A percentile compares a stretch with the other conserved stretches of the same genome.
Evolutionary conservation across 2,113 vertebrate species (phyloP).

Genomic region (Phyllopteryx taeniolatus): DNA sequence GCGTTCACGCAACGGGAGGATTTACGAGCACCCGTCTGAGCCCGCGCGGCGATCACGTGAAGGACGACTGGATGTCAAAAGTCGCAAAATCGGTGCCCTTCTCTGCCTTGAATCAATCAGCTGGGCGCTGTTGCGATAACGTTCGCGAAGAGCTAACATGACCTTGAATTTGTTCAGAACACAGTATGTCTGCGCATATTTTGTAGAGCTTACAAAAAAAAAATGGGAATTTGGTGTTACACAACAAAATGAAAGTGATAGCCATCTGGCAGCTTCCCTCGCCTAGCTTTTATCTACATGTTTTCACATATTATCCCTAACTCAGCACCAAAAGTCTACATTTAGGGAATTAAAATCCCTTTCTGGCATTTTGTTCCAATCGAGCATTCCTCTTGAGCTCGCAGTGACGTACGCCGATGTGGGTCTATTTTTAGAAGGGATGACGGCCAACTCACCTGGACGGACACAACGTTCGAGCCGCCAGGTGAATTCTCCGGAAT

Average conservation of each 20-base stretch:
- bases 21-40: constrained; percentile 53
- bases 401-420: constrained; percentile 40
- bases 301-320: constrained; percentile 65
- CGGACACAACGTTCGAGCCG: constrained; percentile 85
- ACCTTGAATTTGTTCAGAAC: constrained; percentile 23
- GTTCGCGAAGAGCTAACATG: constrained; percentile 12
- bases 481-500: constrained; percentile 92
- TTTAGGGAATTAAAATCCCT: constrained; percentile 64
- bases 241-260: constrained; percentile 76
- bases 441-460: constrained; percentile 80
- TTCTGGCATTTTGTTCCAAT: constrained; percentile 51
- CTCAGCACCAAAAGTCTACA: constrained; percentile 54
- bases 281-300: constrained; percentile 67
- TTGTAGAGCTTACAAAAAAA: constrained; percentile 31
- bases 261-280: constrained; percentile 74
- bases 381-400: constrained; percentile 45
- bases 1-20: constrained; percentile 48
- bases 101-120: neutral
- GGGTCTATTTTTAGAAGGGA: constrained; percentile 50
- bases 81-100: neutral
- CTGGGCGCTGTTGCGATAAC: neutral
- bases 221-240: constrained; percentile 66
- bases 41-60: constrained; percentile 20
- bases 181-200: constrained; percentile 32
- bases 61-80: constrained; percentile 15